Evolutionary conservation across 2,113 vertebrate genomes (phyloP).

Genomic region (Rhinogobius similis): DNA sequence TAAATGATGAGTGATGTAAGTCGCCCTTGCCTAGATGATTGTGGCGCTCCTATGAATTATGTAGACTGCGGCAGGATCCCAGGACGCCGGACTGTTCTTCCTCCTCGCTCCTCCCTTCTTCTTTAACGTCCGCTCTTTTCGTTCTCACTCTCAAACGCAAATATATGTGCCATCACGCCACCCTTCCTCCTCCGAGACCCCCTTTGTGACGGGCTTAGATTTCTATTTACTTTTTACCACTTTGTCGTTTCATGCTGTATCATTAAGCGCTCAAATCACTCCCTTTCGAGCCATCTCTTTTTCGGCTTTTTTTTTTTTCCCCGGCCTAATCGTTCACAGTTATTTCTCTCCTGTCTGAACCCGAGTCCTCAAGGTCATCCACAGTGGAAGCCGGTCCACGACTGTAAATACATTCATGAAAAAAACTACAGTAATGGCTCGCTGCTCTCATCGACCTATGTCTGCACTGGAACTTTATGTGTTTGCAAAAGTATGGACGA

Average conservation of each 20-base stretch:
- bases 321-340: conserved; percentile 61
- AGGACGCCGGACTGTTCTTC: conserved; percentile 28
- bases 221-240: conserved; percentile 29
- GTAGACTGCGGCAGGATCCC: conserved; percentile 46
- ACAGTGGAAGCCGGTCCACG: conserved; percentile 8
- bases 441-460: neutral
- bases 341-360: conserved; percentile 34
- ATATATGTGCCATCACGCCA: conserved; percentile 40
- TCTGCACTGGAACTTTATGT: neutral
- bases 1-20: conserved; percentile 65
- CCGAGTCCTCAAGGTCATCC: conserved; percentile 39
- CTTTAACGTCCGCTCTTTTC: conserved; percentile 17
- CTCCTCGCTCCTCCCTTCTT: neutral
- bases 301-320: conserved; percentile 24
- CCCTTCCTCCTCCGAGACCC: conserved; percentile 4
- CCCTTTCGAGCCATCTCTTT: conserved; percentile 5
- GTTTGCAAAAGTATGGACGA: neutral
- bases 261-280: neutral
- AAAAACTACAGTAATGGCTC: conserved; percentile 1
- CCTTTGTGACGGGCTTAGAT: conserved; percentile 11
- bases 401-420: conserved; percentile 10
- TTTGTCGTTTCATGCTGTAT: conserved; percentile 28
- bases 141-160: conserved; percentile 28
- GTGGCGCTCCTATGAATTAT: conserved; percentile 65
- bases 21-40: conserved; percentile 56